Percentiles rank a stretch among this genome's conserved stretches.
Evolutionary conservation across 2,888 invertebrate genomes (phyloP).

Genomic region (Apodemia mormo): DNA sequence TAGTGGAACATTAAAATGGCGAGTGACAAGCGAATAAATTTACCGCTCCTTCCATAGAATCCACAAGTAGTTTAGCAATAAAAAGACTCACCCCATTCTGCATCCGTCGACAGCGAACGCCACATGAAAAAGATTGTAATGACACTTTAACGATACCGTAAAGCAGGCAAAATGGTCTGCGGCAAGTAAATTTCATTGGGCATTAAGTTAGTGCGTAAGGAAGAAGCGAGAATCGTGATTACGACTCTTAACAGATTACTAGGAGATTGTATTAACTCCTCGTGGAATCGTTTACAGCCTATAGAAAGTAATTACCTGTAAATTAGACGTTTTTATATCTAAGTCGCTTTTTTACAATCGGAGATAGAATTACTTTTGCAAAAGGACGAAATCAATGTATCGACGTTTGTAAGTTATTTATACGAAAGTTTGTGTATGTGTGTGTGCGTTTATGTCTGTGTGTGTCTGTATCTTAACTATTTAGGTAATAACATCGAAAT

Average conservation of each 20-base stretch:
- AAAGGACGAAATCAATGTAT: too few species aligned
- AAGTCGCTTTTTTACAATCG: background rate
- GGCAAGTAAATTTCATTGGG: conserved; percentile 63
- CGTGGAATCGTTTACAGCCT: conserved; percentile 10
- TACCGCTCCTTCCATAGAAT: conserved; percentile 51
- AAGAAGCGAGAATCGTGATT: conserved; percentile 17
- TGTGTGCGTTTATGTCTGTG: too few species aligned
- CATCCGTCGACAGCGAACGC: conserved; percentile 56
- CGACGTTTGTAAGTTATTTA: too few species aligned
- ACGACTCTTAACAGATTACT: conserved; percentile 11
- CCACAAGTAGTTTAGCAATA: conserved; percentile 65
- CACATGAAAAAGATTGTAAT: conserved; percentile 78
- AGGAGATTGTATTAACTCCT: background rate
- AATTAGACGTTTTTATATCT: background rate
- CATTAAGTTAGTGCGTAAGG: conserved; percentile 46
- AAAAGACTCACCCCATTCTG: conserved; percentile 83
- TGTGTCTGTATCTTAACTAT: too few species aligned
- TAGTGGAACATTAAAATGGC: conserved; percentile 38
- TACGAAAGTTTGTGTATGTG: too few species aligned
- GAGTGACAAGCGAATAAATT: conserved; percentile 34
- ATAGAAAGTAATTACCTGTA: conserved; percentile 5
- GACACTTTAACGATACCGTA: conserved; percentile 70
- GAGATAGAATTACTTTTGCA: too few species aligned
- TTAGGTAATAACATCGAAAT: too few species aligned
- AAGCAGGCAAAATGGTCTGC: conserved; percentile 55